Conservation (phyloP, 2,113 vertebrate genomes). For the Cyanoderma ruficeps region DNA sequence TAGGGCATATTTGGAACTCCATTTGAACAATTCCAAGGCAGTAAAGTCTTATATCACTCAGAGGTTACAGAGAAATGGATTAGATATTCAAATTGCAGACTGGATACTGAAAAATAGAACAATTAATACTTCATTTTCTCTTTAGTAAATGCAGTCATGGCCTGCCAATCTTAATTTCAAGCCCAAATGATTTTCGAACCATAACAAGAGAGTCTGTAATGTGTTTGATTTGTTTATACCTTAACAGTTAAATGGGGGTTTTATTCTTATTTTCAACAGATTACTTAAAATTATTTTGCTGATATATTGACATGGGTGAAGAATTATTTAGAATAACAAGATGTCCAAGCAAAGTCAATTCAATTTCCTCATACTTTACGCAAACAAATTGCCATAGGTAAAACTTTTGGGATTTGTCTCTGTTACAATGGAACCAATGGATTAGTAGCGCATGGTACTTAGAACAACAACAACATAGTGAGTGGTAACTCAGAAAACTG, state of each 20-base stretch:
- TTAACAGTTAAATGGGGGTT: background rate
- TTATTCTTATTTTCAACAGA: constrained; percentile 24
- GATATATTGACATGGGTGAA: background rate
- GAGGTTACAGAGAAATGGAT: background rate
- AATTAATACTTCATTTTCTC: constrained; percentile 65
- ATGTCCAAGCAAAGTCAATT: background rate
- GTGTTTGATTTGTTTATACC: constrained; percentile 50
- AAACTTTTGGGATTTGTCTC: background rate
- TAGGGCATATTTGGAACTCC: background rate
- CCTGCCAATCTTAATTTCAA: constrained; percentile 70
- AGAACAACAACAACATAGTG: background rate
- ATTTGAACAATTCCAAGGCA: background rate
- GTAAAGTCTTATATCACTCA: background rate
- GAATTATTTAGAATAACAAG: background rate
- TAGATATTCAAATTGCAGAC: constrained; percentile 35
- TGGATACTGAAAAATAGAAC: constrained; percentile 44
- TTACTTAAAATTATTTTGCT: constrained; percentile 29
- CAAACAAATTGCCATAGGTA: background rate
- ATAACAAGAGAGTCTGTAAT: constrained; percentile 12
- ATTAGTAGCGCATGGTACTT: background rate
- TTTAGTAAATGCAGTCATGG: constrained; percentile 47
- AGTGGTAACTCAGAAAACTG: background rate
- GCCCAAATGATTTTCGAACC: constrained; percentile 40
- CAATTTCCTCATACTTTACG: background rate
- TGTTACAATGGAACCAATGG: background rate